These are phyloP conservation scores for Furnarius figulus DNA, from an alignment of 2,113 vertebrate species.

Conservation along the genomic window DNA sequence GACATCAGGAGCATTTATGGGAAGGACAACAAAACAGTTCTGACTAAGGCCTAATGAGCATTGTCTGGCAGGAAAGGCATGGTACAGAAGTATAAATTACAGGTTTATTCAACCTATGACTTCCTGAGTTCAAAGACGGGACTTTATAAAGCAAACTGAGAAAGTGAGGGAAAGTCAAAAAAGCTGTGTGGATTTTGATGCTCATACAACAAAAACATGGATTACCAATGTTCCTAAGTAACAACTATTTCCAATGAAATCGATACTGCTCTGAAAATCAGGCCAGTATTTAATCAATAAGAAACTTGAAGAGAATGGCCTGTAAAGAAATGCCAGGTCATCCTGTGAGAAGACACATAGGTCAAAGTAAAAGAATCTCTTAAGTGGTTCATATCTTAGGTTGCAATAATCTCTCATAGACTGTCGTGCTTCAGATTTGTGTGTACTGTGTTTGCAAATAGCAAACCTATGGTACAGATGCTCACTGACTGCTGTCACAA, in stretches of 20 bases:
- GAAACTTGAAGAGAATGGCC: background rate
- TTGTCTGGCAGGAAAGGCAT: background rate
- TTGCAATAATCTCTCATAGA: background rate
- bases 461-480: accelerated
- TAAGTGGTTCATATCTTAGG: background rate
- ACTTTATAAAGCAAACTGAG: background rate
- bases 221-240: background rate
- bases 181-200: background rate
- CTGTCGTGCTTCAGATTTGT: background rate
- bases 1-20: background rate
- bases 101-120: background rate
- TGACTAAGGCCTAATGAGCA: background rate
- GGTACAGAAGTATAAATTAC: background rate
- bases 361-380: background rate
- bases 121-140: background rate
- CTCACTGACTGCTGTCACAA: background rate
- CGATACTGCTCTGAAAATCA: background rate
- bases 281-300: background rate
- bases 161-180: background rate
- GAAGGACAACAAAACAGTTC: background rate
- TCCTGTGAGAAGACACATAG: background rate
- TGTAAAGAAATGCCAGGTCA: background rate
- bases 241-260: background rate
- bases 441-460: background rate
- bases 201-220: background rate